phyloP scores from a whole-genome alignment of 1,140 invertebrate species.

The Drosophila navojoa region DNA sequence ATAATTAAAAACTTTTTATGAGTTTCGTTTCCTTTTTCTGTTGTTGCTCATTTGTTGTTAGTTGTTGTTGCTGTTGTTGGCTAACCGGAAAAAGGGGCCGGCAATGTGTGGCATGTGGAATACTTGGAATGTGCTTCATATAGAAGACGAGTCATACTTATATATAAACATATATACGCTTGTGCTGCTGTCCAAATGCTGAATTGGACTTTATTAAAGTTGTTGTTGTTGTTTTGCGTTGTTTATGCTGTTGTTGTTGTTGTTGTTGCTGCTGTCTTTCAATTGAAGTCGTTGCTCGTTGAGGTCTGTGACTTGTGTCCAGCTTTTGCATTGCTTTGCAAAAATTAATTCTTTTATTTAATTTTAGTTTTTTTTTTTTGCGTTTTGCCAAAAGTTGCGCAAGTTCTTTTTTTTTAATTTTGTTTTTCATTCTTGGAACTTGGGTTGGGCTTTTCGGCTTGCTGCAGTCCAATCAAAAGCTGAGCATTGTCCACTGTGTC shows the following conservation, averaged over 20 bases:
- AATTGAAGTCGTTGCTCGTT: slow-evolving; percentile 60
- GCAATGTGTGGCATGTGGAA: slow-evolving; percentile 62
- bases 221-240: slow-evolving; percentile 3
- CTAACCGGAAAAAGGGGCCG: slow-evolving; percentile 66
- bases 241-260: slow-evolving; percentile 10
- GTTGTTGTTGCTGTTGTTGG: slow-evolving; percentile 32
- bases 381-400: slow-evolving; percentile 64
- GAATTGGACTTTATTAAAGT: slow-evolving; percentile 45
- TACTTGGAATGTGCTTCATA: slow-evolving; percentile 33
- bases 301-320: slow-evolving; percentile 76
- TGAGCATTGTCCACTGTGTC: slow-evolving; percentile 39
- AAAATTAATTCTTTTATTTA: slow-evolving; percentile 50
- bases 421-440: slow-evolving; percentile 4
- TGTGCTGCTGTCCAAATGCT: slow-evolving; percentile 43
- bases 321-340: slow-evolving; percentile 68
- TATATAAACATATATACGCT: background rate
- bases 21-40: slow-evolving; percentile 35
- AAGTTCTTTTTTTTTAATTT: slow-evolving; percentile 35
- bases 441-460: slow-evolving; percentile 39
- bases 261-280: slow-evolving; percentile 38
- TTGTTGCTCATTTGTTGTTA: slow-evolving; percentile 17
- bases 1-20: slow-evolving; percentile 72
- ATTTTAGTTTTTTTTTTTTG: slow-evolving; percentile 27
- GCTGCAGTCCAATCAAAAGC: slow-evolving; percentile 48
- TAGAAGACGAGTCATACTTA: background rate